phyloP scores from a whole-genome alignment of 2,888 invertebrate genomes.

The Hydrotaea diabolus region DNA sequence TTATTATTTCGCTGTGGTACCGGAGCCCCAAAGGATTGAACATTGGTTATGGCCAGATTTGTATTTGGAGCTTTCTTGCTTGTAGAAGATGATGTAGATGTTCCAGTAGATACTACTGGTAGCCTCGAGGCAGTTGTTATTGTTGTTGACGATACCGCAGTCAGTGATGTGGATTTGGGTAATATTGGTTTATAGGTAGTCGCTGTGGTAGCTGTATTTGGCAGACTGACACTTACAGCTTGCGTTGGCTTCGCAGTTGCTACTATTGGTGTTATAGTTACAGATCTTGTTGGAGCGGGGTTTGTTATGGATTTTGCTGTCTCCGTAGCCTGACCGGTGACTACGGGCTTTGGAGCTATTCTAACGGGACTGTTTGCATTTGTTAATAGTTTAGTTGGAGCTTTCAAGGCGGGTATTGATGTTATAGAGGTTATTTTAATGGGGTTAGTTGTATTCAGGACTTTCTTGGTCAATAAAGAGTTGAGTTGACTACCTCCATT shows the following conservation, averaged over 20 bases:
- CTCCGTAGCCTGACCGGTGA: neutral
- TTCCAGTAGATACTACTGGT: neutral
- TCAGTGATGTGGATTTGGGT: neutral
- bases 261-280: conserved; percentile 24
- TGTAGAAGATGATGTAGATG: neutral
- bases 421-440: conserved; percentile 20
- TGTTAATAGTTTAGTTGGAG: neutral
- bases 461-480: neutral
- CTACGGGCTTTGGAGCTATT: neutral
- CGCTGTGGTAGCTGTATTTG: neutral
- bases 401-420: conserved; percentile 17
- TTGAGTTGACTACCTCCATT: neutral
- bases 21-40: conserved; percentile 59
- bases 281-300: neutral
- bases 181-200: neutral
- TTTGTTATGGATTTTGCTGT: neutral
- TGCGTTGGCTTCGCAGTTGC: neutral
- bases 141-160: neutral
- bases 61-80: neutral
- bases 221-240: conserved; percentile 34
- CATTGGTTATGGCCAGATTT: conserved; percentile 52
- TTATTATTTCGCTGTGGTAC: neutral
- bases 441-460: conserved; percentile 20
- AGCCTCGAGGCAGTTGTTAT: neutral
- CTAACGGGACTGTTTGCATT: neutral